These are phyloP conservation scores for Nebria ingens DNA, from an alignment of 1,140 invertebrate genomes.

Conservation along the genomic window DNA sequence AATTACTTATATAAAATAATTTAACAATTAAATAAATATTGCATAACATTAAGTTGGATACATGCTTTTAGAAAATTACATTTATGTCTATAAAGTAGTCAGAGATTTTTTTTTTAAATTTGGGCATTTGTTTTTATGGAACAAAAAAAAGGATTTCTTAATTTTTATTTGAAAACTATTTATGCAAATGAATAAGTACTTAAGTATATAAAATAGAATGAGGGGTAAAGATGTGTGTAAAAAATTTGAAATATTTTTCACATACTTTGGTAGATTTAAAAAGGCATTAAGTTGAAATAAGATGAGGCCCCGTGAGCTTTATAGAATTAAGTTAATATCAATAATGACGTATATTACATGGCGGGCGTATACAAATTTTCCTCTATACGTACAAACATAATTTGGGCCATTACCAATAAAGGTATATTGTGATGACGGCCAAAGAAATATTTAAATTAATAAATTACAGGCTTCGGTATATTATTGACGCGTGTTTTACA, in stretches of 20 bases:
- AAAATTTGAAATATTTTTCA: neutral
- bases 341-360: slow-evolving; percentile 4
- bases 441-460: slow-evolving; percentile 10
- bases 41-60: no score
- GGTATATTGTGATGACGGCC: neutral
- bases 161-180: no score
- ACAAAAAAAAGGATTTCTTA: no score
- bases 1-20: no score
- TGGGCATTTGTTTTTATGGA: no score
- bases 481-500: slow-evolving; percentile 9
- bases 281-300: slow-evolving; percentile 1
- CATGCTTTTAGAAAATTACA: no score
- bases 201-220: no score
- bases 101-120: no score
- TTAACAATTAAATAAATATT: no score
- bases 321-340: slow-evolving; percentile 8
- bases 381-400: slow-evolving; percentile 8
- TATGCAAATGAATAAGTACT: no score
- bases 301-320: neutral
- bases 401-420: slow-evolving; percentile 5
- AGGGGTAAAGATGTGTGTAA: no score
- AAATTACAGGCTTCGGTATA: slow-evolving; percentile 4
- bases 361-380: slow-evolving; percentile 2
- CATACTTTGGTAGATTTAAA: neutral
- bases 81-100: no score